A percentile compares a stretch with the other conserved stretches of the same genome.
phyloP scores from a whole-genome alignment of 2,113 vertebrate genomes.

The Oreochromis tanganicae region DNA sequence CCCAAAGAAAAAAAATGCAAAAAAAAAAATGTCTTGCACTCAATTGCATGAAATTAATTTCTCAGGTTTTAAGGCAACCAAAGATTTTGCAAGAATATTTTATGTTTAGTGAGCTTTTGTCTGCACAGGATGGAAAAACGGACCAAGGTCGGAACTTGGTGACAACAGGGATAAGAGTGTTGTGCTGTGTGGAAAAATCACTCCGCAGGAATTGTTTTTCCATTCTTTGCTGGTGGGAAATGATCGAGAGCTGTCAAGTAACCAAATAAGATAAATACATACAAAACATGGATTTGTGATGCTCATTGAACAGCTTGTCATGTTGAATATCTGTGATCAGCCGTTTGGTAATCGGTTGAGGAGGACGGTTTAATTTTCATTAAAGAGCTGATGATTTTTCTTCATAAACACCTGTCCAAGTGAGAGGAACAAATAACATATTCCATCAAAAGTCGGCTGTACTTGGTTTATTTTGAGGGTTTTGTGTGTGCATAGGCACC shows the following conservation, averaged over 20 bases:
- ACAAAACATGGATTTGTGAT: background rate
- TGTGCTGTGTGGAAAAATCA: background rate
- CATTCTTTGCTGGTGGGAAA: background rate
- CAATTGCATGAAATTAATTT: background rate
- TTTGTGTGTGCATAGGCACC: slow-evolving; percentile 3
- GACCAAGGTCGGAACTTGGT: background rate
- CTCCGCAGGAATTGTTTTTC: background rate
- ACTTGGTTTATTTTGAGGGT: slow-evolving; percentile 7
- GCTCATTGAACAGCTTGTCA: background rate
- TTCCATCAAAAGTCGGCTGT: background rate
- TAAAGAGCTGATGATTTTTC: slow-evolving; percentile 7
- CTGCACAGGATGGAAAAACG: background rate
- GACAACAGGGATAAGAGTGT: background rate
- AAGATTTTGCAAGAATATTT: background rate
- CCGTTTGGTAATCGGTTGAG: background rate
- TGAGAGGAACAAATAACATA: slow-evolving; percentile 5
- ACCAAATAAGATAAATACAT: slow-evolving; percentile 3
- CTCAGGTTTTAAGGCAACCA: background rate
- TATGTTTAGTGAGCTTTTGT: background rate
- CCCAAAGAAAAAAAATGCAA: background rate
- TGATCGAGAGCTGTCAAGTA: background rate
- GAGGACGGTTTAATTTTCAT: slow-evolving; percentile 8
- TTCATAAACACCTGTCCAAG: background rate
- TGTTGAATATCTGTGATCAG: background rate
- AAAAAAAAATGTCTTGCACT: background rate